These are phyloP conservation scores for Tenthredo mesomela DNA, from an alignment of 2,888 invertebrate species.

Conservation along the genomic window DNA sequence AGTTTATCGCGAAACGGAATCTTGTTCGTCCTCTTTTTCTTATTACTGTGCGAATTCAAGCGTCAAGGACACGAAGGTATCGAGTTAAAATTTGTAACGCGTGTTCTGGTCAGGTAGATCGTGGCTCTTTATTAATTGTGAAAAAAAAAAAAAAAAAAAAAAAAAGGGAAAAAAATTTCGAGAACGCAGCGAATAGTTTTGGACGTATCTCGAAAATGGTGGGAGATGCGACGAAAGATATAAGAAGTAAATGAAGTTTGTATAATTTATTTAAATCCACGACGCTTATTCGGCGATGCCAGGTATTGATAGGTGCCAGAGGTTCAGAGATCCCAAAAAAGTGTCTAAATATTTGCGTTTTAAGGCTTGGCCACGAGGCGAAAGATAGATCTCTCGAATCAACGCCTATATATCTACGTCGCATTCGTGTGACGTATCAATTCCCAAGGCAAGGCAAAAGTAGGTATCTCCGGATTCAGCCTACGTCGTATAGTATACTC, in stretches of 20 bases:
- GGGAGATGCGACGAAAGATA: background rate
- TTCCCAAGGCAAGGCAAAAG: background rate
- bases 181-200: too few relatives aligned
- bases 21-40: background rate
- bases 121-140: too few relatives aligned
- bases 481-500: background rate
- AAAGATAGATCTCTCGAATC: background rate
- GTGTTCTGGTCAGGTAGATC: too few relatives aligned
- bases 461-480: too few relatives aligned
- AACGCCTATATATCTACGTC: background rate
- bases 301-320: background rate
- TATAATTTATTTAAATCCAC: background rate
- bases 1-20: background rate
- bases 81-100: too few relatives aligned
- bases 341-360: background rate
- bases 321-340: background rate
- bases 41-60: too few relatives aligned
- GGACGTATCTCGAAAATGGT: too few relatives aligned
- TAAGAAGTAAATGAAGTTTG: background rate
- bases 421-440: background rate
- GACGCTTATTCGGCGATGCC: background rate
- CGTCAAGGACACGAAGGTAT: too few relatives aligned
- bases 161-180: too few relatives aligned
- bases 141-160: too few relatives aligned
- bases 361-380: background rate